phyloP scores from a whole-genome alignment of 1,140 invertebrate species.

The Agraylea sexmaculata region DNA sequence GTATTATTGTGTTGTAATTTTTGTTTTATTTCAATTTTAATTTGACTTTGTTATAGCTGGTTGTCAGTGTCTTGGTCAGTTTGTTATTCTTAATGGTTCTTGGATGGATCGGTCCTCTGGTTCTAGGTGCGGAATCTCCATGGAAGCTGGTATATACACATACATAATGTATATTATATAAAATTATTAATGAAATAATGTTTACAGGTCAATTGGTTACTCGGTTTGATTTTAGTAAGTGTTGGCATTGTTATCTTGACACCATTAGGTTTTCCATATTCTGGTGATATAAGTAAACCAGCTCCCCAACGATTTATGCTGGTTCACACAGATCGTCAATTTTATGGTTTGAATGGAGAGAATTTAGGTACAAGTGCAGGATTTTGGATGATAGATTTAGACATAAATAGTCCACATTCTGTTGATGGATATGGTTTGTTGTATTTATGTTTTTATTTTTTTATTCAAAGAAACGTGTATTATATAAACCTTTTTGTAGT shows the following conservation, averaged over 20 bases:
- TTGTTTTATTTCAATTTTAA: slow-evolving; percentile 1
- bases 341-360: slow-evolving; percentile 9
- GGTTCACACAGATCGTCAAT: slow-evolving; percentile 25
- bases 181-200: background rate
- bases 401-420: slow-evolving; percentile 55
- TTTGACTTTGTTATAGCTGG: slow-evolving; percentile 17
- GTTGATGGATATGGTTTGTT: slow-evolving; percentile 37
- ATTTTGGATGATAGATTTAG: slow-evolving; percentile 66
- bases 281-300: slow-evolving; percentile 34
- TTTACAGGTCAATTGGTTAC: slow-evolving; percentile 20
- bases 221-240: slow-evolving; percentile 18
- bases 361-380: slow-evolving; percentile 28
- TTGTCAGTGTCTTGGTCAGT: slow-evolving; percentile 11
- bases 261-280: slow-evolving; percentile 65
- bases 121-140: slow-evolving; percentile 17
- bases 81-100: slow-evolving; percentile 17
- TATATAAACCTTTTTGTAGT: slow-evolving; percentile 30
- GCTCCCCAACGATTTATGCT: slow-evolving; percentile 58
- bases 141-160: slow-evolving; percentile 18
- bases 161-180: background rate
- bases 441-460: background rate
- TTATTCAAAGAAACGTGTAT: slow-evolving; percentile 27
- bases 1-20: slow-evolving; percentile 40
- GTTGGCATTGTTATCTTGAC: slow-evolving; percentile 43
- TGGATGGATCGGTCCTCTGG: slow-evolving; percentile 17